These are phyloP conservation scores for Thryonomys swinderianus DNA, from an alignment of 2,113 vertebrate genomes.

Conservation along the genomic window DNA sequence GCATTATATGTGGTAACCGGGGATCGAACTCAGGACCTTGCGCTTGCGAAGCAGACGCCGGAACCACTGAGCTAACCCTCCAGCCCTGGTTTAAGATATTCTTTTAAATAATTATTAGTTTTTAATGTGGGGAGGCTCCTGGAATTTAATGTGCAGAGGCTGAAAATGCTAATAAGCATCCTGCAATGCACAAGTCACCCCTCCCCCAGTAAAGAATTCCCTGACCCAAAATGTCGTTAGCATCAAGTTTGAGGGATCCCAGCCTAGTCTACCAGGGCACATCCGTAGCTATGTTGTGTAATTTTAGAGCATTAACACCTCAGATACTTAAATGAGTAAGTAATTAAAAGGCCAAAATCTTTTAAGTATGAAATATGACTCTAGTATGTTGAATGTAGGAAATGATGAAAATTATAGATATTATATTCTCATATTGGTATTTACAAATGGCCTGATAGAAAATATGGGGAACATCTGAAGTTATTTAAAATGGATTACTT, in stretches of 20 bases:
- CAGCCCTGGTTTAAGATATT: too few species aligned
- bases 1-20: too few species aligned
- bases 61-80: too few species aligned
- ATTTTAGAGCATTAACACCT: conserved; percentile 67
- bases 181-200: too few species aligned
- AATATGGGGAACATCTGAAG: conserved; percentile 22
- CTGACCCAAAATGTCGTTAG: neutral
- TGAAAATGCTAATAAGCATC: too few species aligned
- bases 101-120: too few species aligned
- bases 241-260: neutral
- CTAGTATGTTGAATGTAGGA: conserved; percentile 54
- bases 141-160: too few species aligned
- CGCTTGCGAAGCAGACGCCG: too few species aligned
- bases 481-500: conserved; percentile 39
- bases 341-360: conserved; percentile 57
- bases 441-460: conserved; percentile 17
- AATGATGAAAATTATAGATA: conserved; percentile 35
- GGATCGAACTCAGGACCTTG: too few species aligned
- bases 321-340: conserved; percentile 71
- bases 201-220: too few species aligned
- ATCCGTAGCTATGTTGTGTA: conserved; percentile 72
- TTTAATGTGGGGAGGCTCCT: too few species aligned
- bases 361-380: conserved; percentile 50
- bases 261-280: conserved; percentile 48
- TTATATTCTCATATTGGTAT: conserved; percentile 23